phyloP scores from a whole-genome alignment of 2,113 vertebrate genomes.

The Forbesichthys agassizii region DNA sequence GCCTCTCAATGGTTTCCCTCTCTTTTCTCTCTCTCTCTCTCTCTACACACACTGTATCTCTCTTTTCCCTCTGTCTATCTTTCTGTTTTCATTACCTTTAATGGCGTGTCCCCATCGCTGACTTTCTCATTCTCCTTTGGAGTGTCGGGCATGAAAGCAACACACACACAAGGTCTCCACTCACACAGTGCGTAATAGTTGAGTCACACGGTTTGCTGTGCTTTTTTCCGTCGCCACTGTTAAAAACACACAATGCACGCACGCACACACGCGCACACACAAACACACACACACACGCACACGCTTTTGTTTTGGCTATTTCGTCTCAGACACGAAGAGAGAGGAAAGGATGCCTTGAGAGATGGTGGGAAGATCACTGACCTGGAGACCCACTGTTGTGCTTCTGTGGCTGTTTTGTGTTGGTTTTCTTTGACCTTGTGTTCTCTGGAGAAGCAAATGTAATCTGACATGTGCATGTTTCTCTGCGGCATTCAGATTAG shows the following conservation, averaged over 20 bases:
- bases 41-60: background rate
- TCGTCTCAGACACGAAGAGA: too few relatives aligned
- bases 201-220: conserved; percentile 23
- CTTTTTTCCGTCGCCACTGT: conserved; percentile 5
- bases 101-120: conserved; percentile 18
- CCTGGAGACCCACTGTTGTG: background rate
- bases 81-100: conserved; percentile 55
- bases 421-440: background rate
- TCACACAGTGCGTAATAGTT: conserved; percentile 34
- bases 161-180: conserved; percentile 38
- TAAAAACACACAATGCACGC: background rate
- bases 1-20: conserved; percentile 49
- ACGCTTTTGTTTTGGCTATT: too few relatives aligned
- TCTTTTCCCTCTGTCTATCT: conserved; percentile 9
- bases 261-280: background rate
- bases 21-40: conserved; percentile 32
- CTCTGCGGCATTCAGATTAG: background rate
- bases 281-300: background rate
- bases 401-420: too few relatives aligned
- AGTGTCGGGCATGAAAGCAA: conserved; percentile 28
- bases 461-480: conserved; percentile 7
- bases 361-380: background rate
- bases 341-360: conserved; percentile 1
- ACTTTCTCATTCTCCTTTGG: conserved; percentile 43
- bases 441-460: conserved; percentile 10